Conservation (phyloP, 2,113 vertebrate genomes). For the Gasterosteus nipponicus region DNA sequence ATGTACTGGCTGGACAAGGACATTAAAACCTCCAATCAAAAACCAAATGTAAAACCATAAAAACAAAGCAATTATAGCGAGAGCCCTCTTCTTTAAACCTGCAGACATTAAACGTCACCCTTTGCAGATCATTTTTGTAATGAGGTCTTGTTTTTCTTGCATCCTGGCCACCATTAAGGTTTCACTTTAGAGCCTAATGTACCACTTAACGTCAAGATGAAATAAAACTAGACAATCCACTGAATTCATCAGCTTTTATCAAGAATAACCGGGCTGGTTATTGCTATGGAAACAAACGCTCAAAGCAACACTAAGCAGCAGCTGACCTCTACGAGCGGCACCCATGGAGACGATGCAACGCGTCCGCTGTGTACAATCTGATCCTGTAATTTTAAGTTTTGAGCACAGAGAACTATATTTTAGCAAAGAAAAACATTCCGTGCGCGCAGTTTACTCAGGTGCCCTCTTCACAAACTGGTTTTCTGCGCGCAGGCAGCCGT, state of each 20-base stretch:
- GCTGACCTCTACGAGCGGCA: conserved; percentile 19
- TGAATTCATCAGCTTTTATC: conserved; percentile 22
- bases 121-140: background rate
- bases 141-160: background rate
- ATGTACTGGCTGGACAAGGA: background rate
- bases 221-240: background rate
- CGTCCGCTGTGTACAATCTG: conserved; percentile 18
- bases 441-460: too few species aligned
- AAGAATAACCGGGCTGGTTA: conserved; percentile 23
- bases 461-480: too few species aligned
- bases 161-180: background rate
- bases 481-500: too few species aligned
- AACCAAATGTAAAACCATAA: background rate
- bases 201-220: background rate
- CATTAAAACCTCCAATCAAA: background rate
- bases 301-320: conserved; percentile 33
- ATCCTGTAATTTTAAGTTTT: too few species aligned
- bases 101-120: background rate
- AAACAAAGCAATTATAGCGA: conserved; percentile 8
- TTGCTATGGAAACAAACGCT: conserved; percentile 62
- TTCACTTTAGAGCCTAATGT: background rate
- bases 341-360: conserved; percentile 41
- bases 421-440: too few species aligned
- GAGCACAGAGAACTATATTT: too few species aligned
- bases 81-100: background rate